Base-by-base conservation (phyloP, 2,113 vertebrate genomes). In the Cyprinodon brontotheroides region DNA sequence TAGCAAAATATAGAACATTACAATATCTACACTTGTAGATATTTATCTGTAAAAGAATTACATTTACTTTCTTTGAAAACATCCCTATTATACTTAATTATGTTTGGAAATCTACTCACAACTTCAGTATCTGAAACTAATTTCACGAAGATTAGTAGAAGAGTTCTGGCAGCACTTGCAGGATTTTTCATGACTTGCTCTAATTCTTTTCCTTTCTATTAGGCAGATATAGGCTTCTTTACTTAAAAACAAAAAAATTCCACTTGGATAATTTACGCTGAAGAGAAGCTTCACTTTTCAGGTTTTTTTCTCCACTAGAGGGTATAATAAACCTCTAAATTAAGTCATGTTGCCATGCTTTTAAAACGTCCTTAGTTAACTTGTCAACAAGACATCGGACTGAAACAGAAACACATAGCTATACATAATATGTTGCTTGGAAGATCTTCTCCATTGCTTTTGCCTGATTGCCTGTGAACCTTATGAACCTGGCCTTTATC, bases 161-260 rank as follows among this genome's bases (percentile, higher is more conserved):
- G 89, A 89, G 60, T 39, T 37, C 57, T 74, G 41, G 11, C 11
- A 93, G 20, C 91, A 92, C 93, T 93, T 94, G 94, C 79, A 90
- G 93, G 93, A 93, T 93, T 90, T 94, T 94, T 95, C 93, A 87
- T 91, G 94, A 93, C 94, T 89, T 94, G 93, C 93, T 96, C 91
- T 95, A 94, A 92, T 92, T 96, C 96, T 96, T 96, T 96, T 95
- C 93, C 29, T 95, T 96, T 96, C 95, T 95, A 95, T 92, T 89
- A 67, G 89, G 80, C 88, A 94, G 91, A 90, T 92, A 90, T 93
- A 86, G 86, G 92, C 93, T 93, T 86, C 90, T 95, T 95, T 78
- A 2, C 65, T 82, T 74, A 68, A 14, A 48, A 57, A 65, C 65
- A 82, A 57, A 41, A 50, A 75, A 78, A 11, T 62, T 80, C 36